Evolutionary conservation across 2,888 invertebrate genomes (phyloP), one percentile per base, ranked within the genome.

Genomic region (Lasioglossum villosulum): DNA sequence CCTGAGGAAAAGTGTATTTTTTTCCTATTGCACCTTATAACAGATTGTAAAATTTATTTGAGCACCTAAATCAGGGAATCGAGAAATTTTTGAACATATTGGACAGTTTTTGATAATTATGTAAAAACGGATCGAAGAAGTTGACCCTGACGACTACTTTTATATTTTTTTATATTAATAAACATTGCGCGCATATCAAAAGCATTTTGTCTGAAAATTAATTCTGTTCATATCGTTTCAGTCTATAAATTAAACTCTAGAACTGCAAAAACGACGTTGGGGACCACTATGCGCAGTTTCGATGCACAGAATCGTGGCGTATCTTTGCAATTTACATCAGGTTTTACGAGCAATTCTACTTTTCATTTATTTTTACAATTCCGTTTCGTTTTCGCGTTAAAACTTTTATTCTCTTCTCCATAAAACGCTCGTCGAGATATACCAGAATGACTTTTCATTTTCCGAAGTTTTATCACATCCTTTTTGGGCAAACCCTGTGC

Each of bases 361-460:
- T 63, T 63, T 63, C 63, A 30, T 63, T 63, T 63, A 63, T 63
- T 63, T 63, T 16, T 63, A 63, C 63, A 63, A 63, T 63, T 63
- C 63, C 30, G 63, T 63, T 30, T 63, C 63, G 63, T 30, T 63
- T 63, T 63, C 63, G 30, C 63, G 16, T 63, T 63, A 63, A 63
- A 63, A 63, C 30, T 63, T 63, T 63, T 63, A 63, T 63, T 63
- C 27, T 12, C 27, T 16, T 16, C 63, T 16, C 63, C 63, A 30
- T 63, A 63, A 63, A 63, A 63, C 63, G 27, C 63, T 63, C 63
- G 63, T 16, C 30, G 4, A 63, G 63, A 27, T 63, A 16, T 27
- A 6, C 6, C 63, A 27, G 27, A 30, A 63, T 8, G 63, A 30
- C 63, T 16, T 63, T 63, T 63, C 63, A 63, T 63, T 63, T 63